A percentile compares a stretch with the other conserved stretches of the same genome.
phyloP scores from a whole-genome alignment of 2,888 invertebrate genomes.

The Hemicrepidius hirtus region DNA sequence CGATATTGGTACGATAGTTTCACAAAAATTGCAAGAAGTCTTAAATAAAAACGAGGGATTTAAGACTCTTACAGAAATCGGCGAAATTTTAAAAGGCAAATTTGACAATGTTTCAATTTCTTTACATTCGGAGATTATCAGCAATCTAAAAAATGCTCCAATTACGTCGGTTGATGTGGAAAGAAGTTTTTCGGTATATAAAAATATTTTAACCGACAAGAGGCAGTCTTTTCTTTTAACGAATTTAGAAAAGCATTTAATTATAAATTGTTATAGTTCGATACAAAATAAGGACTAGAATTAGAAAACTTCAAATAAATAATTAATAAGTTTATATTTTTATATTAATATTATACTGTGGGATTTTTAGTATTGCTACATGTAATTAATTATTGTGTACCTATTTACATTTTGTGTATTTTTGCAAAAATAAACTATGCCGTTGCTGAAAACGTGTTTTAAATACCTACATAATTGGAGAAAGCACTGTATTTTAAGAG shows the following conservation, averaged over 20 bases:
- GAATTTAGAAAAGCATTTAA: conserved; percentile 25
- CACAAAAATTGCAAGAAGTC: not conserved
- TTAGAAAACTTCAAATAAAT: too few species aligned
- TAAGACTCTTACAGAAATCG: not conserved
- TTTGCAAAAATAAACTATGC: too few species aligned
- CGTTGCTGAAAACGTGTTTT: too few species aligned
- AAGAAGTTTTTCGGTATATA: not conserved
- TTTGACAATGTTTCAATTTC: not conserved
- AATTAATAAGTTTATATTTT: too few species aligned
- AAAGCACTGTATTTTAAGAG: too few species aligned
- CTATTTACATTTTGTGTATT: too few species aligned
- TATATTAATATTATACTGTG: too few species aligned
- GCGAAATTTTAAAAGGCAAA: not conserved
- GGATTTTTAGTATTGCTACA: too few species aligned
- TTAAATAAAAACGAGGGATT: conserved; percentile 23
- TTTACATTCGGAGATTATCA: conserved; percentile 2
- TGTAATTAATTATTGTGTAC: too few species aligned
- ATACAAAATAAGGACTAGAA: too few species aligned
- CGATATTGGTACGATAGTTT: not conserved
- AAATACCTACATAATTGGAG: too few species aligned
- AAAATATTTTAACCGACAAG: not conserved
- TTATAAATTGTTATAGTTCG: not conserved
- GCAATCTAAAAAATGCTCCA: conserved; percentile 15
- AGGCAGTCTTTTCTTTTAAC: not conserved
- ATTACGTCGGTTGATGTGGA: not conserved